Conservation (phyloP, 53 echinoderm and acorn worm species). For the Luidia sarsii region DNA sequence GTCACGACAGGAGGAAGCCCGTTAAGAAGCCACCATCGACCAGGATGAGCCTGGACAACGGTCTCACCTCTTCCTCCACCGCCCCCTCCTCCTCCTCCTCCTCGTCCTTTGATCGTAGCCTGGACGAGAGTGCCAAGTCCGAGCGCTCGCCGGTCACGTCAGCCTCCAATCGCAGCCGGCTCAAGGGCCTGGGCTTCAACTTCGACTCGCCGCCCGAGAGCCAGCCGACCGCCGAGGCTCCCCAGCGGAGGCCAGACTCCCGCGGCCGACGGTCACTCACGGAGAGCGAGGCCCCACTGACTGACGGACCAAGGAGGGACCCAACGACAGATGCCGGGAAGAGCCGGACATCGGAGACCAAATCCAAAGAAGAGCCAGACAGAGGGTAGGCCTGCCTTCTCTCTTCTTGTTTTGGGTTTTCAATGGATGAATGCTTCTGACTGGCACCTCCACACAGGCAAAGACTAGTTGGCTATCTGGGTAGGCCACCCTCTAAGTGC, state of each 20-base stretch:
- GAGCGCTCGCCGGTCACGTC: no score
- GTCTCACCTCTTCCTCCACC: no score
- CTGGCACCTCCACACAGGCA: no score
- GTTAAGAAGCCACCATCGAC: conserved; percentile 52
- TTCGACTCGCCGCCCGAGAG: conserved; percentile 58
- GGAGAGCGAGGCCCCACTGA: conserved; percentile 1
- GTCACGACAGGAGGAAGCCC: conserved; percentile 46
- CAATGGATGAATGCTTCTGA: no score
- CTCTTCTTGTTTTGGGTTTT: not conserved
- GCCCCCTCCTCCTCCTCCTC: no score
- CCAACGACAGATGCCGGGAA: conserved; percentile 19
- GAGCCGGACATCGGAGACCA: conserved; percentile 2
- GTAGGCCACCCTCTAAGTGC: no score
- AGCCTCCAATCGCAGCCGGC: conserved; percentile 46
- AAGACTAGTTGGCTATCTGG: no score
- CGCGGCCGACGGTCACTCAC: conserved; percentile 58
- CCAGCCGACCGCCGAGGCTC: conserved; percentile 19
- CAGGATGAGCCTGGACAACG: not conserved
- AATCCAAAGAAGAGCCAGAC: not conserved
- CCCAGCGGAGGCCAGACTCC: conserved; percentile 35
- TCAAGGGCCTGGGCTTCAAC: conserved; percentile 72
- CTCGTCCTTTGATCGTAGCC: conserved; percentile 40
- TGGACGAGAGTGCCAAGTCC: not conserved
- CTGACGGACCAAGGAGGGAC: conserved; percentile 1
- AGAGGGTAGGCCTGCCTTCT: conserved; percentile 5